phyloP scores from a whole-genome alignment of 2,797 vertebrate genomes.

The Anabas testudineus region DNA sequence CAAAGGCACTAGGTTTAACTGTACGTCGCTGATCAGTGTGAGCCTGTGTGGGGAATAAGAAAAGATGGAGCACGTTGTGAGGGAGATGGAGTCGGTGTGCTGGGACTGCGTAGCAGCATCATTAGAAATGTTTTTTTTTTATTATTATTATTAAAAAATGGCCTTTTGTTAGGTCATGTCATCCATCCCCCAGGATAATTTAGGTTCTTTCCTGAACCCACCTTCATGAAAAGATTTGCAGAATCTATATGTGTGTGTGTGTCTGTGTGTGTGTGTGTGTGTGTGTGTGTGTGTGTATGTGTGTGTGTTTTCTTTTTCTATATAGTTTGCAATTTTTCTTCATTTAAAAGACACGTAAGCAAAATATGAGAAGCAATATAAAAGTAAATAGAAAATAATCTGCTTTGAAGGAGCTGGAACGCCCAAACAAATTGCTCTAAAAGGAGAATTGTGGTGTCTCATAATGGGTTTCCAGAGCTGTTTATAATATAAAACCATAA shows the following conservation, averaged over 20 bases:
- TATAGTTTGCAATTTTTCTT: not conserved
- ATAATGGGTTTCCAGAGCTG: not conserved
- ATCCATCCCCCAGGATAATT: not conserved
- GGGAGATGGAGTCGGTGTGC: not conserved
- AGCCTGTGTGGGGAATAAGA: slow-evolving; percentile 2
- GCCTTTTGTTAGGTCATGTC: not conserved
- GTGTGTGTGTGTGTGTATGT: too few species aligned
- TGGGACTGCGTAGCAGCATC: not conserved
- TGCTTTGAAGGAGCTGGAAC: not conserved
- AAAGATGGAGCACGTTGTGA: slow-evolving; percentile 1
- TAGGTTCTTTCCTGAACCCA: not conserved
- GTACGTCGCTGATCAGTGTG: slow-evolving; percentile 21
- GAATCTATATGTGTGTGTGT: not conserved
- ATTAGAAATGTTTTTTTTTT: not conserved
- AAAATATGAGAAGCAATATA: not conserved
- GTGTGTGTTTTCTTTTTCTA: too few species aligned
- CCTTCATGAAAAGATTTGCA: not conserved
- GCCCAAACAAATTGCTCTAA: not conserved
- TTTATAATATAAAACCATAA: not conserved
- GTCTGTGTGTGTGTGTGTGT: too few species aligned
- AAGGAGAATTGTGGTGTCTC: not conserved
- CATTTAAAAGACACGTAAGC: not conserved
- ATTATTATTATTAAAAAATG: not conserved
- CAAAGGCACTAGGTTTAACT: slow-evolving; percentile 24
- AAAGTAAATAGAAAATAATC: not conserved